phyloP scores from a whole-genome alignment of 2,113 vertebrate species.

The Pygoscelis antarcticus region DNA sequence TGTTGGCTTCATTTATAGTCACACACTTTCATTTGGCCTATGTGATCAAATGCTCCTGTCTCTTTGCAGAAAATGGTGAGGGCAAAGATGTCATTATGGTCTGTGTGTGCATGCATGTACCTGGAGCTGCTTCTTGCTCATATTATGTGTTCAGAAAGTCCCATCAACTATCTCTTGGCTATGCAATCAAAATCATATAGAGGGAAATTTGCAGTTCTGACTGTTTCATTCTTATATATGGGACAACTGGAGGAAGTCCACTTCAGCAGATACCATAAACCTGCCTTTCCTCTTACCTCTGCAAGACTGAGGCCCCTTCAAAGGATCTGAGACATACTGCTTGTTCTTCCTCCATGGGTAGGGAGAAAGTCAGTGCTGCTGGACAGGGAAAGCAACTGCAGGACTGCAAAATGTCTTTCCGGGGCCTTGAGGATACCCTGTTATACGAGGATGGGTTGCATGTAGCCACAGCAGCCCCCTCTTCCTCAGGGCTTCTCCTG shows the following conservation, averaged over 20 bases:
- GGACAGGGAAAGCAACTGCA: not conserved
- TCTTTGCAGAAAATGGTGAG: not conserved
- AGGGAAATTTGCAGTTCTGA: not conserved
- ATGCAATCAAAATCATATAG: not conserved
- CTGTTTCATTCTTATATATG: not conserved
- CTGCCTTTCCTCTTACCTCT: not conserved
- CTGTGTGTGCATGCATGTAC: fast-evolving
- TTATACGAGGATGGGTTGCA: not conserved
- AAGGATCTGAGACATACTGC: not conserved
- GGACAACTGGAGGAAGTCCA: not conserved
- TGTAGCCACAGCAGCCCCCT: not conserved
- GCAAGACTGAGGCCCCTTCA: not conserved
- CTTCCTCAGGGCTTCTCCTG: not conserved
- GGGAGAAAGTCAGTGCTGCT: not conserved
- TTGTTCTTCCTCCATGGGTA: not conserved
- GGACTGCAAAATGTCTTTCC: not conserved
- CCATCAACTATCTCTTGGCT: not conserved
- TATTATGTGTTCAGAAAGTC: not conserved
- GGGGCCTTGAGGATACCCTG: not conserved
- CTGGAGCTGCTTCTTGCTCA: not conserved
- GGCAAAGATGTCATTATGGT: not conserved
- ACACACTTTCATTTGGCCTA: not conserved
- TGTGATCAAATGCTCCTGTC: not conserved
- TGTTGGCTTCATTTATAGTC: not conserved
- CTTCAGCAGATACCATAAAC: not conserved